A percentile compares a stretch with the other conserved stretches of the same genome.
Evolutionary conservation across 2,888 invertebrate species (phyloP).

Genomic region (Pterobdella sp.): DNA sequence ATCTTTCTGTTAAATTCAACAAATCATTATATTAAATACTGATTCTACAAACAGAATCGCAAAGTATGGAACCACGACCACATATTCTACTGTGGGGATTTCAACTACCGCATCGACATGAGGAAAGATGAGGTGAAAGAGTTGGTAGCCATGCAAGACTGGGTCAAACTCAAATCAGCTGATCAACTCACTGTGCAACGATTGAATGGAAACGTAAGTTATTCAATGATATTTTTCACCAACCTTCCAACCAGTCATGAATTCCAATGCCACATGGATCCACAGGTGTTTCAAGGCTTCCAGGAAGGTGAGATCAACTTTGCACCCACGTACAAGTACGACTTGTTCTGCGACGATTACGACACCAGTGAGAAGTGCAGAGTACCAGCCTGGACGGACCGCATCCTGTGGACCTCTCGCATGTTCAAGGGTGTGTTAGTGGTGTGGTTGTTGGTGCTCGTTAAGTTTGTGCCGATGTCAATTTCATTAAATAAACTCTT

Average conservation of each 20-base stretch:
- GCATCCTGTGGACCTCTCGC: conserved; percentile 74
- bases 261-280: no score
- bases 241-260: not conserved
- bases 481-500: no score
- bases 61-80: conserved; percentile 90
- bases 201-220: conserved; percentile 46
- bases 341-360: conserved; percentile 94
- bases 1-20: not conserved
- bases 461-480: no score
- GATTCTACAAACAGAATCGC: conserved; percentile 58
- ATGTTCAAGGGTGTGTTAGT: not conserved
- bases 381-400: conserved; percentile 96
- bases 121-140: conserved; percentile 86
- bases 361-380: conserved; percentile 96
- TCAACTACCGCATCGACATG: conserved; percentile 94
- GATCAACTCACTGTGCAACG: conserved; percentile 70
- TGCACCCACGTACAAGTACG: conserved; percentile 96
- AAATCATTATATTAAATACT: not conserved
- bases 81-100: conserved; percentile 98
- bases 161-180: conserved; percentile 66
- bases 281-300: conserved; percentile 77
- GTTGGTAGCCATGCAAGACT: conserved; percentile 67
- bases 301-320: conserved; percentile 83
- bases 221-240: not conserved
- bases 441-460: no score